Evolutionary conservation across 2,797 vertebrate species (phyloP).

Genomic region (Gymnoscopelus braueri): DNA sequence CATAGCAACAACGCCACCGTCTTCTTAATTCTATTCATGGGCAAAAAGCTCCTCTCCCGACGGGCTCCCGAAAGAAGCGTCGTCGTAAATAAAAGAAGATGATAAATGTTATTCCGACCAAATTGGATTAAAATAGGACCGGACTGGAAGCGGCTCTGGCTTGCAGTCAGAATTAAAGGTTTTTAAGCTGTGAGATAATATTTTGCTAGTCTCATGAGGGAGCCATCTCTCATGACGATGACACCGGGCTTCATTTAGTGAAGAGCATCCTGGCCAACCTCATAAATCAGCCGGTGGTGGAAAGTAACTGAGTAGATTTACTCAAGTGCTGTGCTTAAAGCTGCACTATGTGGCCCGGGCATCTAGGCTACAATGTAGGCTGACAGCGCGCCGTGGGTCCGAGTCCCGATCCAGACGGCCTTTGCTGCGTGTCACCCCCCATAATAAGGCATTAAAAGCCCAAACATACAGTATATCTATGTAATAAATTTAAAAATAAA

Average conservation of each 20-base stretch:
- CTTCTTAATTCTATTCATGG: slow-evolving; percentile 39
- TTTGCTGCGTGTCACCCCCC: too few species aligned
- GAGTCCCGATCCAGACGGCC: too few species aligned
- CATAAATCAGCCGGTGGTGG: slow-evolving; percentile 60
- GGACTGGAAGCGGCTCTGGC: slow-evolving; percentile 73
- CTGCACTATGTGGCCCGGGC: too few species aligned
- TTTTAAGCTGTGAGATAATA: slow-evolving; percentile 68
- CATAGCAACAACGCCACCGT: slow-evolving; percentile 39
- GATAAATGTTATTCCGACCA: slow-evolving; percentile 68
- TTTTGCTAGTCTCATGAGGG: slow-evolving; percentile 73
- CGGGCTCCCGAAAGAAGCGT: slow-evolving; percentile 53
- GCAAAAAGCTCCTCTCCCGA: slow-evolving; percentile 37
- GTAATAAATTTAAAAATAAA: too few species aligned
- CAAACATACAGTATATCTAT: too few species aligned
- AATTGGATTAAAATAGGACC: slow-evolving; percentile 63
- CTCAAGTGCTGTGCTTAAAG: too few species aligned
- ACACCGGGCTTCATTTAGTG: slow-evolving; percentile 70
- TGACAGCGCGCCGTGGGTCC: too few species aligned
- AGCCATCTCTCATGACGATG: slow-evolving; percentile 71
- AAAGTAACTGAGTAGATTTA: too few species aligned
- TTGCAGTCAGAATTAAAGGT: slow-evolving; percentile 75
- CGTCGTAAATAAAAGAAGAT: slow-evolving; percentile 67
- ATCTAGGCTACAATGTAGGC: too few species aligned
- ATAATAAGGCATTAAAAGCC: too few species aligned
- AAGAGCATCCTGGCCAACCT: slow-evolving; percentile 51